Evolutionary conservation across 2,113 vertebrate species (phyloP), one percentile per base, ranked within the genome.

Genomic region (Neofelis nebulosa): DNA sequence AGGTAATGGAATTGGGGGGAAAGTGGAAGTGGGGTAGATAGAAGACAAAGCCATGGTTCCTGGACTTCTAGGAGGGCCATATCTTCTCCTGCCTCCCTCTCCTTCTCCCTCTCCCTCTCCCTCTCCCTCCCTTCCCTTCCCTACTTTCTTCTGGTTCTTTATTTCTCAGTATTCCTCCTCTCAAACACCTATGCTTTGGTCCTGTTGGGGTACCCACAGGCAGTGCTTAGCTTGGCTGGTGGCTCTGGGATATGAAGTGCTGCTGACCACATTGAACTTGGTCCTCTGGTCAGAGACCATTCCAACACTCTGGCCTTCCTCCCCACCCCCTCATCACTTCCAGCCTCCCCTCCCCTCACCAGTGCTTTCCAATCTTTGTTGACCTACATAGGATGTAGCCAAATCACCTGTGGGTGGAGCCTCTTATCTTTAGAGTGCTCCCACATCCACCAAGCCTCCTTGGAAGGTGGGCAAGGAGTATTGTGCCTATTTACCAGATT

Each of bases 171-270:
- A 18, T 48, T 81, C 90, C 81, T 80, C 41, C 65, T 83, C 23
- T 50, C 55, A 18, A n/a, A 2, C 15, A 5, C 65, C 92, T 82
- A 1, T 97, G 97, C 97, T 96, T 94, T 87, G 65, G 73, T 80
- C 87, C 97, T 94, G 33, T 4, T 76, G 95, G 96, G 88, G 7
- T 68, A 65, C 50, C 73, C 82, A 66, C 73, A 82, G 95, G 96
- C 55, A 1, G 78, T 94, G 95, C 97, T 97, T 95, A 95, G 97
- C 96, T 97, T 97, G 91, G 97, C 97, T 96, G 80, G 48, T 74
- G 65, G 76, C 85, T 68, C 52, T 69, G n/a, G 83, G 61, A 21
- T 48, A 55, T 36, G 25, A 95, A 90, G 52, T 7, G 1, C 57
- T 25, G 33, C 71, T 73, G 65, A 33, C 66, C 66, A 23, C 50